A percentile compares a stretch with the other conserved stretches of the same genome.
These are phyloP conservation scores for Cercopithecus mitis DNA, from an alignment of 2,797 vertebrate species.

Conservation along the genomic window DNA sequence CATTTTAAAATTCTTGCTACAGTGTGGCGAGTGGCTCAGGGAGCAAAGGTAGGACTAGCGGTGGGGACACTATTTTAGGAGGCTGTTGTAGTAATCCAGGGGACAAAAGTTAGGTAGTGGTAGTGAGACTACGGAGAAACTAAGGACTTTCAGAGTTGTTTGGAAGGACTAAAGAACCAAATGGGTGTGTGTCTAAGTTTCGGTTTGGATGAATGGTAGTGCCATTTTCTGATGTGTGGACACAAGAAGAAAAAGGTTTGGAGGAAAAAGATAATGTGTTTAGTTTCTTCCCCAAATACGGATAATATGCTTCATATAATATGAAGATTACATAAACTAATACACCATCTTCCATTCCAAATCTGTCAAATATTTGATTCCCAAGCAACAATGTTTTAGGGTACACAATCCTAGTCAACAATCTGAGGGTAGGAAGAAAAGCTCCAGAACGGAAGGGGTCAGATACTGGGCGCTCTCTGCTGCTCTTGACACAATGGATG, in stretches of 20 bases:
- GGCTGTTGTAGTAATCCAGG: neutral
- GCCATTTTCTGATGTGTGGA: neutral
- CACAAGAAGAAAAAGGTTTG: neutral
- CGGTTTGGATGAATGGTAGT: neutral
- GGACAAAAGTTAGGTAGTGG: neutral
- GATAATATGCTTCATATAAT: neutral
- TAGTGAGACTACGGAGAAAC: neutral
- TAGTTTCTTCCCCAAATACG: neutral
- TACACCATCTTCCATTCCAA: neutral
- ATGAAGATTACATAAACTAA: neutral
- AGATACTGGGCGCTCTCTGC: neutral
- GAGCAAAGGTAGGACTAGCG: neutral
- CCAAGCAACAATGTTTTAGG: neutral
- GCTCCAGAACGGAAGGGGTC: neutral
- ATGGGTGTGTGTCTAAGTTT: neutral
- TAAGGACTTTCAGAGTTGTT: neutral
- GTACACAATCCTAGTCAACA: neutral
- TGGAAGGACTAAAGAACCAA: neutral
- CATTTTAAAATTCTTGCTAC: neutral
- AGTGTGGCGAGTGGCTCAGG: neutral
- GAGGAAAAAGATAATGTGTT: neutral
- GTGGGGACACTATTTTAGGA: neutral
- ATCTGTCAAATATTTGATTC: neutral
- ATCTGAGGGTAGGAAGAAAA: neutral
- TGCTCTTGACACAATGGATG: neutral